Evolutionary conservation across 2,113 vertebrate genomes (phyloP).

Genomic region (Pterocles burchelli): DNA sequence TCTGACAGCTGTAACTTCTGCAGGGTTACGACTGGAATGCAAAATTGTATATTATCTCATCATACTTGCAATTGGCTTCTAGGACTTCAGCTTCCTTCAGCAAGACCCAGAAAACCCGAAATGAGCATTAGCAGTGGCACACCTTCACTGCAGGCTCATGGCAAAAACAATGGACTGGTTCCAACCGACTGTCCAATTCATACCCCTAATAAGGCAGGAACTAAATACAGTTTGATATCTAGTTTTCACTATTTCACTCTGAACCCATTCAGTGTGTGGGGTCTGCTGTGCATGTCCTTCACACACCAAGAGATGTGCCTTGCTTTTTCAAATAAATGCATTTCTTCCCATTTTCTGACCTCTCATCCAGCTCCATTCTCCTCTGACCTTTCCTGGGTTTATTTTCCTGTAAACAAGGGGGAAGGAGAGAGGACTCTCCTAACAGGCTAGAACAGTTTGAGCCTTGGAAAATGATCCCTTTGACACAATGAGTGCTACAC

Average conservation of each 20-base stretch:
- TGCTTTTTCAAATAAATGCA: neutral
- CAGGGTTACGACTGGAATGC: neutral
- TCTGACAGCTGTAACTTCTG: conserved; percentile 44
- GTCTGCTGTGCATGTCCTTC: neutral
- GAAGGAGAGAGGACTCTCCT: neutral
- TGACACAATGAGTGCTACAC: neutral
- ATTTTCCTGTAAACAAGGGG: neutral
- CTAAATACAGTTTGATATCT: neutral
- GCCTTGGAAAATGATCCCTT: neutral
- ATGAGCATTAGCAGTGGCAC: neutral
- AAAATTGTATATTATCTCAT: neutral
- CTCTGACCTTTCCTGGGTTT: neutral
- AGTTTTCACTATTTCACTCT: neutral
- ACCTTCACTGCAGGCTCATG: neutral
- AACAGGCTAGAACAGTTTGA: neutral
- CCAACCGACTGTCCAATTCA: neutral
- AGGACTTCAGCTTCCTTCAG: neutral
- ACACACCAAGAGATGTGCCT: neutral
- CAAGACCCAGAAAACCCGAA: neutral
- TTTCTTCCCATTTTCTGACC: neutral
- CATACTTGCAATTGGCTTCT: neutral
- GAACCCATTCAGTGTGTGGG: neutral
- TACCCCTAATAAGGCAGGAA: neutral
- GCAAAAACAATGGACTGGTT: neutral
- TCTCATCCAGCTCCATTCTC: neutral